phyloP scores from a whole-genome alignment of 2,113 vertebrate species.

The Numida meleagris region DNA sequence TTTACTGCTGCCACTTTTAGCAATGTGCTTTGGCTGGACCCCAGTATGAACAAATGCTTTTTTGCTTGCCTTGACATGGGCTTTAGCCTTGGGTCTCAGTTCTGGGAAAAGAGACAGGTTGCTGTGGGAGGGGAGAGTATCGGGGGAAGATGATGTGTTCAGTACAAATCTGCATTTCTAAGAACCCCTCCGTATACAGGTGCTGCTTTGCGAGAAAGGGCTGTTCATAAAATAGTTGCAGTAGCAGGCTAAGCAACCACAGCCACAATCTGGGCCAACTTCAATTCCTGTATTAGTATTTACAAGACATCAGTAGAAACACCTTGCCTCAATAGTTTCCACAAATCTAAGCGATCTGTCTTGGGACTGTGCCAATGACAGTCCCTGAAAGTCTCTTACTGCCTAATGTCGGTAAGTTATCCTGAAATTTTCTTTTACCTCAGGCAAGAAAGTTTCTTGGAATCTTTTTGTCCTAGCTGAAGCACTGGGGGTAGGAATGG shows the following conservation, averaged over 20 bases:
- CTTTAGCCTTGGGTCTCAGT: neutral
- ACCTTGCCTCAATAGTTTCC: neutral
- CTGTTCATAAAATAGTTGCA: neutral
- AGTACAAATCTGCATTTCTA: neutral
- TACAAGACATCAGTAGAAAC: neutral
- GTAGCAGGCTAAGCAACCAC: neutral
- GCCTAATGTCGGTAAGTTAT: neutral
- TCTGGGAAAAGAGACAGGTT: neutral
- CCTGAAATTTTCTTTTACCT: neutral
- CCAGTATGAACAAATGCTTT: fast-evolving
- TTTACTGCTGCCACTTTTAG: neutral
- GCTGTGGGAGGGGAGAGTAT: neutral
- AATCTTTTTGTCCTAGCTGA: neutral
- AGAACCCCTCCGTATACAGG: neutral
- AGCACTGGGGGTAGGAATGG: neutral
- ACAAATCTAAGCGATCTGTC: neutral
- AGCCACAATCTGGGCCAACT: neutral
- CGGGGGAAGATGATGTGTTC: neutral
- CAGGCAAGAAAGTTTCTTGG: neutral
- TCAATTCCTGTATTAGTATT: neutral
- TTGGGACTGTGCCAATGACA: neutral
- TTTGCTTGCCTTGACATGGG: neutral
- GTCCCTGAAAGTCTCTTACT: neutral
- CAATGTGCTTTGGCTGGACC: fast-evolving
- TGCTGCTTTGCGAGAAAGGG: neutral